A percentile compares a stretch with the other conserved stretches of the same genome.
Evolutionary conservation across 2,888 invertebrate genomes (phyloP).

Genomic region (Tupiocoris notatus): DNA sequence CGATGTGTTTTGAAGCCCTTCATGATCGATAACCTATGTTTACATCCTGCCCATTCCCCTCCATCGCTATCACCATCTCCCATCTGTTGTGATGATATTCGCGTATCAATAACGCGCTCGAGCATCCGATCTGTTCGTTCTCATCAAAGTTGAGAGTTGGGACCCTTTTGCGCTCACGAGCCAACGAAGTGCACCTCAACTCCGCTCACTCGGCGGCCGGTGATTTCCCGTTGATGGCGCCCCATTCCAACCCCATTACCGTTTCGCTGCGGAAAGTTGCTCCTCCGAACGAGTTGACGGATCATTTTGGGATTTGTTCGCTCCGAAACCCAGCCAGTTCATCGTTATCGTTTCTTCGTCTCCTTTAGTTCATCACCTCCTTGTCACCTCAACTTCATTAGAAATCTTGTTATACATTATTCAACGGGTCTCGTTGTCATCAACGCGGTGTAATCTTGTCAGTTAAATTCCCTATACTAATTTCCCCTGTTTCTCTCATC

Average conservation of each 20-base stretch:
- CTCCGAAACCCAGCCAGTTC: constrained; percentile 6
- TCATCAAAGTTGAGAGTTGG: constrained; percentile 23
- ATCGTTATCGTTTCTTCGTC: background rate
- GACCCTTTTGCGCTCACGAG: background rate
- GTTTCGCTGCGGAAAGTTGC: constrained; percentile 13
- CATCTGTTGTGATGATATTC: constrained; percentile 39
- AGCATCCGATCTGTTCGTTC: background rate
- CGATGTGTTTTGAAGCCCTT: background rate
- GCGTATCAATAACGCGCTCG: constrained; percentile 31
- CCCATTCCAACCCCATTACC: constrained; percentile 30
- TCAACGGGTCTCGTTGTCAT: constrained; percentile 21
- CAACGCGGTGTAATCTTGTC: constrained; percentile 37
- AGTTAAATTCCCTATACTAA: constrained; percentile 36
- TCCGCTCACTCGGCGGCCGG: background rate
- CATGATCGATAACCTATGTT: background rate
- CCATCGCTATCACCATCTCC: background rate
- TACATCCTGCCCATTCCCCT: background rate
- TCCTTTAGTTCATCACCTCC: background rate
- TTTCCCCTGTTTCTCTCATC: background rate
- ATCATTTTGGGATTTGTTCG: constrained; percentile 32
- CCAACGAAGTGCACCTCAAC: background rate
- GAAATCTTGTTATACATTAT: constrained; percentile 36
- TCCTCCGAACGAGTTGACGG: background rate
- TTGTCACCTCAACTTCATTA: constrained; percentile 33
- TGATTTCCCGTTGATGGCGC: constrained; percentile 2